Evolutionary conservation across 2,888 invertebrate species (phyloP).

Genomic region (Amphipoea oculea): DNA sequence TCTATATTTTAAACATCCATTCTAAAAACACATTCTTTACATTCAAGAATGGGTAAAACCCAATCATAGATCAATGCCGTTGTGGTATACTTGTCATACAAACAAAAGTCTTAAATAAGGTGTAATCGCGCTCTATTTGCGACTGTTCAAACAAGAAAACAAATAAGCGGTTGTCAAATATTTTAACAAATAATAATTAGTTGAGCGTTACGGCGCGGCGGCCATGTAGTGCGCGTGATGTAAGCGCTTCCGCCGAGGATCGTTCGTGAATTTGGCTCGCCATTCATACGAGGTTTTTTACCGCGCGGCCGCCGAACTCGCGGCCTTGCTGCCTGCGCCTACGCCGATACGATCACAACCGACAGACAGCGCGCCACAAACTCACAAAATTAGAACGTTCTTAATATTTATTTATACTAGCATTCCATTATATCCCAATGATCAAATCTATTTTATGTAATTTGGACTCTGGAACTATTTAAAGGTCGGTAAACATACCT

Average conservation of each 20-base stretch:
- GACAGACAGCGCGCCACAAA: constrained; percentile 76
- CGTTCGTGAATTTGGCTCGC: constrained; percentile 80
- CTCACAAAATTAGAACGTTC: constrained; percentile 79
- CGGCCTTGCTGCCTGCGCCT: constrained; percentile 85
- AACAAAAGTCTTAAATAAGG: constrained; percentile 21
- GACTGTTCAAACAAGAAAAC: constrained; percentile 41
- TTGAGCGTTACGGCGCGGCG: constrained; percentile 62
- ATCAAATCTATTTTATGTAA: constrained; percentile 46
- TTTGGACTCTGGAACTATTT: constrained; percentile 37
- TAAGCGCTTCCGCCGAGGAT: constrained; percentile 80
- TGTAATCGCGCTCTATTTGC: constrained; percentile 48
- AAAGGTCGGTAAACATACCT: constrained; percentile 36
- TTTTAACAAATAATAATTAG: constrained; percentile 63
- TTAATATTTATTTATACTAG: constrained; percentile 68
- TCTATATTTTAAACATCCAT: not conserved
- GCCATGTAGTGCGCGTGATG: constrained; percentile 78
- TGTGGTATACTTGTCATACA: constrained; percentile 10
- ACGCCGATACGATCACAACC: constrained; percentile 71
- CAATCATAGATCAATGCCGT: constrained; percentile 21
- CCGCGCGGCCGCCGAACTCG: constrained; percentile 83
- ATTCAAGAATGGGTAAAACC: constrained; percentile 10
- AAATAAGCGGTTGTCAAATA: constrained; percentile 60
- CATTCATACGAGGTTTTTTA: constrained; percentile 87
- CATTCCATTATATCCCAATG: constrained; percentile 55
- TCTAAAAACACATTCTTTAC: not conserved